Base-by-base conservation (phyloP, 1,140 invertebrate genomes). In the Dreissena polymorpha region DNA sequence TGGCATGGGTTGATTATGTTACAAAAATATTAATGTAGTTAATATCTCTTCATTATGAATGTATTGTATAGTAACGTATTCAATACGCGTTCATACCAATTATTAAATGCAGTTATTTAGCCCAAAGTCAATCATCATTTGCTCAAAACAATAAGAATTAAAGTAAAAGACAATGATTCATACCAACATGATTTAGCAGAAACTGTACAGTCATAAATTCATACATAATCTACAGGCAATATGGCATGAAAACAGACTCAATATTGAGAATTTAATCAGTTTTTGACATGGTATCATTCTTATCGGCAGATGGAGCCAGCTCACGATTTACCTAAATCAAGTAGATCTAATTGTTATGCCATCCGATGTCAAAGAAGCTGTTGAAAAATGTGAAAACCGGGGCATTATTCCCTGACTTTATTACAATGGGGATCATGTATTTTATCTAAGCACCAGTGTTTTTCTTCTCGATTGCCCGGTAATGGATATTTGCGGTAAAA, bases 351-450 rank as follows among this genome's bases (percentile, higher is more conserved):
- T 78, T 53, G 63, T 78, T 70, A 64, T 78, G 76, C 76, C 76
- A 78, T 39, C 27, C n/a, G 3, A 57, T 78, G 76, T 78, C 76
- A 70, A 64, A 60, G 68, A 78, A 23, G 29, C 50, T 25, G 12
- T 51, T 78, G 76, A 78, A 78, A 69, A 70, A 78, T 78, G 76
- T 78, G 65, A 78, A 78, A 78, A 78, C 69, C 68, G 16, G 67
- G 49, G 64, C 57, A 78, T 78, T 55, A 29, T 69, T 67, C 14
- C 51, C 29, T 49, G 16, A 50, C 39, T 78, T 78, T 78, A 78
- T 78, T 78, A 67, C 76, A 64, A 27, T 21, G 7, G 51, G 53
- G 67, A 78, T 57, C 65, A 18, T 69, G 57, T 53, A 49, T 49
- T 39, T 64, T 78, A 69, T 75, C 68, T 51, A 78, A 78, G 69